These are phyloP conservation scores for Latrodectus hesperus DNA, from an alignment of 2,888 invertebrate genomes.

Conservation along the genomic window DNA sequence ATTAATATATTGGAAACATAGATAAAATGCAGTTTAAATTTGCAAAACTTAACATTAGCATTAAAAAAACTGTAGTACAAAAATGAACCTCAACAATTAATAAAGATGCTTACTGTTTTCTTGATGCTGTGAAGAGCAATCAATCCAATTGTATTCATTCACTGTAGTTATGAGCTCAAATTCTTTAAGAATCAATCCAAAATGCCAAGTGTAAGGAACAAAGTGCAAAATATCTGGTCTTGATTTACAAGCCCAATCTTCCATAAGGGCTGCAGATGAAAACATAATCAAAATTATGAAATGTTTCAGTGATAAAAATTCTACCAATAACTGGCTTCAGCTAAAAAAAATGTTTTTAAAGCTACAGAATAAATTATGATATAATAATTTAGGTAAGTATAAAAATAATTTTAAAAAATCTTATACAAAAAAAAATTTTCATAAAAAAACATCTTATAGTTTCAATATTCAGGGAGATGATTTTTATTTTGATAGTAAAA, in stretches of 20 bases:
- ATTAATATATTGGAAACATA: too few species aligned
- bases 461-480: too few species aligned
- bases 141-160: conserved; percentile 99
- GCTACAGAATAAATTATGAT: neutral
- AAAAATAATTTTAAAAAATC: neutral
- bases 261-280: conserved; percentile 84
- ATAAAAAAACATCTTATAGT: neutral
- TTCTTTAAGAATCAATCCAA: conserved; percentile 91
- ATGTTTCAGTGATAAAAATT: neutral
- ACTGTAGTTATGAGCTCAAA: conserved; percentile 94
- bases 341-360: neutral
- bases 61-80: too few species aligned
- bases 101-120: conserved; percentile 83
- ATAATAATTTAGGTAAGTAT: neutral
- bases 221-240: conserved; percentile 93
- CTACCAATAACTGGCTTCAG: neutral
- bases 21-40: too few species aligned
- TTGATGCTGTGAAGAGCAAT: conserved; percentile 95
- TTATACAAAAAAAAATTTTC: neutral
- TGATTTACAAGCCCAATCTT: conserved; percentile 87
- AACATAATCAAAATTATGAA: conserved; percentile 17
- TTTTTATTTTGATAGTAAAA: too few species aligned
- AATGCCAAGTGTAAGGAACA: conserved; percentile 97
- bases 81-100: neutral
- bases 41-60: too few species aligned